Conservation (phyloP, 2,888 invertebrate species). For the Andrena haemorrhoa region DNA sequence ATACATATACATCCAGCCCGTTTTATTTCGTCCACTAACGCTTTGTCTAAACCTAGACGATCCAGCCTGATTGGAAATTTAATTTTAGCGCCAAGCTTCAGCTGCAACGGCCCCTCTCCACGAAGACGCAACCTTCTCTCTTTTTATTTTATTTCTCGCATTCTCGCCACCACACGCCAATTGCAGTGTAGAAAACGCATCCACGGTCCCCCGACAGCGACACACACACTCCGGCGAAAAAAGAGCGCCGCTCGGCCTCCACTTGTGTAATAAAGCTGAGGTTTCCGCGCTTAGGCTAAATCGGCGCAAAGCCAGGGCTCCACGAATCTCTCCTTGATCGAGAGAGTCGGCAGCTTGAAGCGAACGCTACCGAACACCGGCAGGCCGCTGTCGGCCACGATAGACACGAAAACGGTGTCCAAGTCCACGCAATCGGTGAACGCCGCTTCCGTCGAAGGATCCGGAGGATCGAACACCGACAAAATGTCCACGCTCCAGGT, state of each 20-base stretch:
- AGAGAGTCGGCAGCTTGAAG: constrained; percentile 79
- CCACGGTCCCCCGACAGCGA: constrained; percentile 36
- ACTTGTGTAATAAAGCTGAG: constrained; percentile 71
- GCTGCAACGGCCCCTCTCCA: not conserved
- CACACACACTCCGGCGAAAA: constrained; percentile 7
- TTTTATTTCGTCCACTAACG: constrained; percentile 51
- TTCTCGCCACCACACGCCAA: constrained; percentile 9
- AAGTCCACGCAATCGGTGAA: constrained; percentile 74
- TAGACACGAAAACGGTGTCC: constrained; percentile 67
- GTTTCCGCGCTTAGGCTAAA: constrained; percentile 80
- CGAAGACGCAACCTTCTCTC: not conserved
- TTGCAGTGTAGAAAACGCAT: constrained; percentile 25
- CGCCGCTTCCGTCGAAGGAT: constrained; percentile 61
- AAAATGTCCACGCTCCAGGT: constrained; percentile 84
- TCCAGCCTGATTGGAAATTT: constrained; percentile 48
- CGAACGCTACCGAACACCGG: constrained; percentile 72
- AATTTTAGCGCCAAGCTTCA: constrained; percentile 32
- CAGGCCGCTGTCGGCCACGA: constrained; percentile 78
- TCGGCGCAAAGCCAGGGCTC: constrained; percentile 78
- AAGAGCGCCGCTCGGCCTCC: constrained; percentile 20
- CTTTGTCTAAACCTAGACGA: constrained; percentile 42
- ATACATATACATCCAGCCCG: not conserved
- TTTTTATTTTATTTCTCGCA: constrained; percentile 14
- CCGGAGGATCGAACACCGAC: constrained; percentile 74
- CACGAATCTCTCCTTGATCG: constrained; percentile 76